A percentile compares a stretch with the other conserved stretches of the same genome.
Evolutionary conservation across 2,888 invertebrate species (phyloP).

Genomic region (Oligia fasciuncula): DNA sequence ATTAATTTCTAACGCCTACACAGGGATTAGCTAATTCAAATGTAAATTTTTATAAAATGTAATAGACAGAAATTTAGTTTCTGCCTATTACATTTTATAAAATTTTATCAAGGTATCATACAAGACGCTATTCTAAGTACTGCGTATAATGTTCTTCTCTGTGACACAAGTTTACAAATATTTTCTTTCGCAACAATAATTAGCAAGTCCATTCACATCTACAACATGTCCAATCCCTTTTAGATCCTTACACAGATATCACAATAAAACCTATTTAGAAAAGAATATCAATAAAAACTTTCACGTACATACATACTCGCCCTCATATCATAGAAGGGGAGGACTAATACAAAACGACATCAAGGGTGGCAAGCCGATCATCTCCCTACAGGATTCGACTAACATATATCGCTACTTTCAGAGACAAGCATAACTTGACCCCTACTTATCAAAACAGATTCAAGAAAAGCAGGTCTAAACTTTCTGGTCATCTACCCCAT

Average conservation of each 20-base stretch:
- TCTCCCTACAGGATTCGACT: conserved; percentile 72
- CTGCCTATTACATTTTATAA: no score
- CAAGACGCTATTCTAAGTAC: background rate
- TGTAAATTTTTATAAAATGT: no score
- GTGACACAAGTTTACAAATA: background rate
- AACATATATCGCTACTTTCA: conserved; percentile 69
- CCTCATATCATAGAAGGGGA: conserved; percentile 68
- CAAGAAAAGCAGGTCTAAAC: conserved; percentile 38
- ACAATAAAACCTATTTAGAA: conserved; percentile 55
- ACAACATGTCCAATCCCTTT: conserved; percentile 32
- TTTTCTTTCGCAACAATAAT: background rate
- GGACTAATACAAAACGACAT: conserved; percentile 75
- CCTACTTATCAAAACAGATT: background rate
- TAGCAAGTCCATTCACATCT: conserved; percentile 19
- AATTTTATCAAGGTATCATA: background rate
- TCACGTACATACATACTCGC: conserved; percentile 68
- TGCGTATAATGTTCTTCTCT: background rate
- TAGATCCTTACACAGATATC: conserved; percentile 43
- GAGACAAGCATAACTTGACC: conserved; percentile 64
- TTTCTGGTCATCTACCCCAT: conserved; percentile 63
- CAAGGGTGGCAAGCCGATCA: conserved; percentile 69
- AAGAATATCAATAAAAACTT: conserved; percentile 68
- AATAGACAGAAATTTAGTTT: no score
- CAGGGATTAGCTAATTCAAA: background rate
- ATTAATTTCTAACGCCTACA: background rate